These are phyloP conservation scores for Acanthaster planci DNA, from an alignment of 35 echinoderm and acorn worm genomes.

Conservation along the genomic window DNA sequence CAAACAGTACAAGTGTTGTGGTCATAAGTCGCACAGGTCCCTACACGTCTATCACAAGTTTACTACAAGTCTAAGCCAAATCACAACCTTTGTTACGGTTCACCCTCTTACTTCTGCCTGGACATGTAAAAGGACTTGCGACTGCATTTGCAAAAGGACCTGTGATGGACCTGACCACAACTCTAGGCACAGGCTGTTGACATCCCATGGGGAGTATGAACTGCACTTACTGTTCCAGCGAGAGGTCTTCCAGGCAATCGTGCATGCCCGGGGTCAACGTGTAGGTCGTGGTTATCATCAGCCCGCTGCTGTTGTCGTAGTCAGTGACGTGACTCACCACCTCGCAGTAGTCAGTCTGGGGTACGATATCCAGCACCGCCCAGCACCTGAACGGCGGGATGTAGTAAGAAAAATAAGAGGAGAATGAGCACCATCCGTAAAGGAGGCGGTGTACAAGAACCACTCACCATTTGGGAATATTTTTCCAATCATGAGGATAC, in stretches of 20 bases:
- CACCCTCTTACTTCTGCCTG: too few species aligned
- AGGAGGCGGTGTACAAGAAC: too few species aligned
- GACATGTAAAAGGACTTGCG: too few species aligned
- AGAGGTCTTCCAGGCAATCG: slow-evolving; percentile 52
- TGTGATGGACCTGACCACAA: not conserved
- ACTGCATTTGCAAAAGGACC: too few species aligned
- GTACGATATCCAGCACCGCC: slow-evolving; percentile 84
- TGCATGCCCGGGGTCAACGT: not conserved
- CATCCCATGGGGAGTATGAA: not conserved
- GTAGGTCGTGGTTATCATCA: not conserved
- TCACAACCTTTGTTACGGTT: too few species aligned
- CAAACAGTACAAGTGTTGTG: too few species aligned
- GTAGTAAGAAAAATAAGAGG: not conserved
- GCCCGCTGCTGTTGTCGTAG: slow-evolving; percentile 13
- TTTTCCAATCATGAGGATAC: not conserved
- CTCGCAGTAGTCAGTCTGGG: slow-evolving; percentile 66
- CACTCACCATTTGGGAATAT: not conserved
- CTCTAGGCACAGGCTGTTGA: not conserved
- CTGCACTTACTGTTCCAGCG: slow-evolving; percentile 36
- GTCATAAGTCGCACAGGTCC: too few species aligned
- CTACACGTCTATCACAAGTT: too few species aligned
- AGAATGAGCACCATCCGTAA: not conserved
- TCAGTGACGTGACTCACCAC: slow-evolving; percentile 17
- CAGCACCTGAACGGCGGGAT: slow-evolving; percentile 72
- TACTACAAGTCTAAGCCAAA: too few species aligned